Base-by-base conservation (phyloP, 2,888 invertebrate species). In the Eubasilissa splendida region DNA sequence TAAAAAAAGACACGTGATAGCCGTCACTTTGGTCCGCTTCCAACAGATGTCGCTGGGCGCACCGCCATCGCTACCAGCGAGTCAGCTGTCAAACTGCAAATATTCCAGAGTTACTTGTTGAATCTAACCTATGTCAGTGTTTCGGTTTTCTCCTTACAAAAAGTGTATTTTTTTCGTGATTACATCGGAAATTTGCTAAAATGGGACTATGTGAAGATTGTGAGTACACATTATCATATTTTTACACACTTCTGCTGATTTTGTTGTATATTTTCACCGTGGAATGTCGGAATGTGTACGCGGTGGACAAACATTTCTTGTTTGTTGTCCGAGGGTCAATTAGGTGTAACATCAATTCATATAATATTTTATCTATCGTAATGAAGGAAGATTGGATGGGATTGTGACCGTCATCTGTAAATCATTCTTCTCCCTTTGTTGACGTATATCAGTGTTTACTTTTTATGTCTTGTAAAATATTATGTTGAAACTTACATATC, bases 201-300 rank as follows among this genome's bases (percentile, higher is more conserved):
- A 80, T 80, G 80, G 80, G 80, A 71, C 66, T 80, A 22, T 80
- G 80, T 65, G 80, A 80, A 77, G 80, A 80, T 60, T 68, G 80
- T 80, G 60, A 80, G 80, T 73, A 59, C 50, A n/a, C 33, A 58
- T 77, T 14, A 56, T 58, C 50, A 68, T 9, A 14, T 59, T 14
- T 52, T 70, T 59, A 65, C 7, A 31, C 66, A 12, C 22, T 66
- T 54, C 22, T 56, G 8, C 33, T 3, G 4, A 31, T 33, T 66
- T n/a, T 66, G 42, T 58, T 71, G 54, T 50, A 50, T 14, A 70
- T 59, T 71, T 76, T 65, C 14, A 5, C 31, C 10, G 3, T 31
- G 70, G 77, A 77, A 70, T 77, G 76, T 66, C 65, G 59, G 33
- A 68, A 68, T 68, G 31, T 42, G 56, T 42, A 42, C 50, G 42